Base-by-base conservation (phyloP, 2,797 vertebrate species). In the Saxicola maurus region DNA sequence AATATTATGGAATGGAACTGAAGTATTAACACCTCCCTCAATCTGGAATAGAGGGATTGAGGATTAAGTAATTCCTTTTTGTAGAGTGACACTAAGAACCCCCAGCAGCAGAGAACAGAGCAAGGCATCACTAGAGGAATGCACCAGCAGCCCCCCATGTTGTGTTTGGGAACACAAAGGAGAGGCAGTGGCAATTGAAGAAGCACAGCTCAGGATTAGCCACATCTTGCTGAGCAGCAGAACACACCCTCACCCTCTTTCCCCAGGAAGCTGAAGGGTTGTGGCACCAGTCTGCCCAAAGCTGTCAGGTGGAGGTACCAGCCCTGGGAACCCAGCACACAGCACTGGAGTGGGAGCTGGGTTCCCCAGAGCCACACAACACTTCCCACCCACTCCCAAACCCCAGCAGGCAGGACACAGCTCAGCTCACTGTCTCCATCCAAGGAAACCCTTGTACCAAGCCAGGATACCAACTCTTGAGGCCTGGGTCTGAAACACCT, bases 101-200 rank as follows among this genome's bases (percentile, higher is more conserved):
- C 49, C 10, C 51, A 67, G 48, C 55, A 72, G 43, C 49, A 71
- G 42, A 38, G 53, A 82, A 17, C 3, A 51, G 35, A 71, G 28
- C 23, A 60, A 31, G 61, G 21, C 18, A 13, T 25, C 25, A 35
- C 30, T 7, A 89, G 16, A 53, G 17, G 27, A 42, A 25, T 20
- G n/a, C 49, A 71, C 2, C 13, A 30, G 66, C 40, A 81, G 56
- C 56, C 30, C 60, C 53, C 21, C 6, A 2, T 1, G 2, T 17
- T 0, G 0, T 12, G 25, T 11, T 79, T 0, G 0, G n/a, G 15
- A 90, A 31, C 56, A 57, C 56, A 65, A 74, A 35, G 68, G 42
- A 89, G 20, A 79, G 8, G 46, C 11, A 2, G 10, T n/a, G 1
- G 1, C 24, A 55, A 35, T 28, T 53, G 17, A 64, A 77, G 46